phyloP scores from a whole-genome alignment of 2,888 invertebrate genomes.

The Lasioglossum leucozonium region DNA sequence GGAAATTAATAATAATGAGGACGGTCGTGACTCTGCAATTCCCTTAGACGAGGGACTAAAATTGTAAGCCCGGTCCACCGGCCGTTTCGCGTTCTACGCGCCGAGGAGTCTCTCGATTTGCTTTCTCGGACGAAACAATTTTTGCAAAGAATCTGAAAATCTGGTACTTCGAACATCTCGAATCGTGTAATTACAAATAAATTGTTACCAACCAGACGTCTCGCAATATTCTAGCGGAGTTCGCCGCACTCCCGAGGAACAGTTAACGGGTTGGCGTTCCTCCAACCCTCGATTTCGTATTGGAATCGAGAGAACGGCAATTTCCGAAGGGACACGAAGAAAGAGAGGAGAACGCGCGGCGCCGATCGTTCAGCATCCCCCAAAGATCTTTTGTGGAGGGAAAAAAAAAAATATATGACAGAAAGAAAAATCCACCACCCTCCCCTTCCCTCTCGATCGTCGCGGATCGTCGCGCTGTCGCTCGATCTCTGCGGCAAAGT shows the following conservation, averaged over 20 bases:
- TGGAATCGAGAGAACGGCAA: neutral
- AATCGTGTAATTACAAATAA: neutral
- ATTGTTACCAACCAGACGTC: neutral
- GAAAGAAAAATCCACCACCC: conserved; percentile 8
- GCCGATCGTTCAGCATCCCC: conserved; percentile 15
- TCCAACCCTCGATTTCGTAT: conserved; percentile 3
- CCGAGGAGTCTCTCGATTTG: neutral
- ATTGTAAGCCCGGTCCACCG: neutral
- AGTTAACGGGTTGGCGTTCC: neutral
- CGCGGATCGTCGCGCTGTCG: conserved; percentile 25
- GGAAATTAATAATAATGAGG: conserved; percentile 58
- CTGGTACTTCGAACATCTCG: no score
- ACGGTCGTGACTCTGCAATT: conserved; percentile 30
- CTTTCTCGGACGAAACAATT: neutral
- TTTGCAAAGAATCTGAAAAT: neutral
- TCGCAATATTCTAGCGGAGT: neutral
- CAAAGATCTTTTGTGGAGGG: conserved; percentile 32
- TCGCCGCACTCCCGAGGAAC: neutral
- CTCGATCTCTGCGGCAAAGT: conserved; percentile 27
- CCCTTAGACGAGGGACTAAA: neutral
- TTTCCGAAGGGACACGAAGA: conserved; percentile 5
- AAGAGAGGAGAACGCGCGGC: neutral
- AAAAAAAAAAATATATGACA: neutral
- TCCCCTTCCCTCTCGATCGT: no score
- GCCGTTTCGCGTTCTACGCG: neutral